A percentile compares a stretch with the other conserved stretches of the same genome.
Evolutionary conservation across 1,140 invertebrate species (phyloP).

Genomic region (Chironomus striatipennis): DNA sequence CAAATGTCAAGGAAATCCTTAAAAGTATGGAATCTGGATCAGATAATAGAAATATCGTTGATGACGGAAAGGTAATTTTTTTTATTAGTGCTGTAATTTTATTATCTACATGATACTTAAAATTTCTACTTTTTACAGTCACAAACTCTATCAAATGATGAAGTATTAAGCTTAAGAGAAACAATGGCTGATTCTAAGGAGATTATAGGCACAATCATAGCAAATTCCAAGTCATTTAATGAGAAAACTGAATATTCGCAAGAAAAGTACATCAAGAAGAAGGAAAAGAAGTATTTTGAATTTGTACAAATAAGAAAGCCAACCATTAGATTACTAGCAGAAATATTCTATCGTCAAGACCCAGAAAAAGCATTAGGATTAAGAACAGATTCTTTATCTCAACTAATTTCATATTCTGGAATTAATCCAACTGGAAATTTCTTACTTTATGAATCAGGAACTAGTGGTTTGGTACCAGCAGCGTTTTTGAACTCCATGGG

Average conservation of each 20-base stretch:
- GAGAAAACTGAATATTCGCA: constrained; percentile 87
- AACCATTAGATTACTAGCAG: constrained; percentile 60
- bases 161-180: constrained; percentile 69
- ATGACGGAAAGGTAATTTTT: constrained; percentile 49
- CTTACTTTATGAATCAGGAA: constrained; percentile 80
- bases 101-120: not conserved
- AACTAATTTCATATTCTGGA: constrained; percentile 74
- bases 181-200: constrained; percentile 66
- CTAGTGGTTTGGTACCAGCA: constrained; percentile 71
- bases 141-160: constrained; percentile 71
- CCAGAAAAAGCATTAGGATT: constrained; percentile 68
- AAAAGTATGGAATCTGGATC: constrained; percentile 50
- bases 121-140: constrained; percentile 44
- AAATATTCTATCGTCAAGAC: constrained; percentile 71
- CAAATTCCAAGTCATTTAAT: constrained; percentile 79
- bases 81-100: not conserved
- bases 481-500: constrained; percentile 68
- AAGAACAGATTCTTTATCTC: constrained; percentile 76
- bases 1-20: constrained; percentile 44
- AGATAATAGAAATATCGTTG: constrained; percentile 79
- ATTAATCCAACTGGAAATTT: constrained; percentile 67
- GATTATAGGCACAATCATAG: constrained; percentile 78
- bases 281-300: constrained; percentile 83
- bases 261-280: constrained; percentile 90
- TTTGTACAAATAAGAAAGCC: constrained; percentile 67